Evolutionary conservation across 2,888 invertebrate genomes (phyloP), one percentile per base, ranked within the genome.

Genomic region (Coelogynopora nodosa): DNA sequence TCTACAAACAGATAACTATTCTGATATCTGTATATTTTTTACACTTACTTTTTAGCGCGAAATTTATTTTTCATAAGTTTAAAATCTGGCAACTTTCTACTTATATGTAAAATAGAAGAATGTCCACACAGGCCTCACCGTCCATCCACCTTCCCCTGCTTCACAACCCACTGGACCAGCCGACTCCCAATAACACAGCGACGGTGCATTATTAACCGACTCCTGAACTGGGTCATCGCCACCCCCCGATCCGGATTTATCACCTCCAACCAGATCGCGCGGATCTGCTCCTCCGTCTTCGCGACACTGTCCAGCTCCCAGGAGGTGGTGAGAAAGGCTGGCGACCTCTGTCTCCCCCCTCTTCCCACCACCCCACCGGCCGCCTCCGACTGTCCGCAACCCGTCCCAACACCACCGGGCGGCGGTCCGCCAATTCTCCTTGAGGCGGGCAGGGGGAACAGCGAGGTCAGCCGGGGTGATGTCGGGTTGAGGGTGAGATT

Each of bases 401-500:
- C 2, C 5, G 23, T 2, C 5, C 23, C 27, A 26, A 5, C 2
- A 26, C 27, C 27, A 26, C 74, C 74, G 10, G 23, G 5, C 49
- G 49, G 18, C 5, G 49, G 5, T 18, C 49, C 49, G 2, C 74
- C 74, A 10, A 26, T 2, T 5, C 10, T 13, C 18, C 18, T 5
- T 26, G 74, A 74, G 74, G 74, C 5, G 49, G 49, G 18, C 18
- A 74, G 5, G 18, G 74, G 74, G 74, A 74, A 74, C 18, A 74
- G 74, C 18, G 74, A 23, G 74, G 74, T 74, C 74, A 74, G 74
- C 74, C 74, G 74, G 27, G 74, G 74, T 2, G 74, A 74, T 2
- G 74, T 26, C 74, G 23, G 2, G 23, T 23, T 74, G 10, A 5
- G 18, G 49, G 49, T 49, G 49, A 49, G 49, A 5, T 13, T 74